These are phyloP conservation scores for Phoxinus phoxinus DNA, from an alignment of 2,113 vertebrate species.

Conservation along the genomic window DNA sequence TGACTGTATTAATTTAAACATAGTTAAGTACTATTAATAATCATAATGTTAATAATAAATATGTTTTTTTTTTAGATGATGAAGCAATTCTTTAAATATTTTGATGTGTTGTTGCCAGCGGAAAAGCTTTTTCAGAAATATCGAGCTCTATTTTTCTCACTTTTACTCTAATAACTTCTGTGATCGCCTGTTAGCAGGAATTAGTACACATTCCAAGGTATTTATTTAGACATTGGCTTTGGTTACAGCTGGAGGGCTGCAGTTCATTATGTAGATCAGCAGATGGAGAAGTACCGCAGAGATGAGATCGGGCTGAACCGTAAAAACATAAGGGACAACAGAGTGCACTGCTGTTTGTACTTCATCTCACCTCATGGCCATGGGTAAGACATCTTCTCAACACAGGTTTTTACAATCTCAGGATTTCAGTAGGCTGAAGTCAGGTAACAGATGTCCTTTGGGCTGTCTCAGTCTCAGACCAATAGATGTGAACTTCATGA, in stretches of 20 bases:
- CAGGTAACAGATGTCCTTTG: background rate
- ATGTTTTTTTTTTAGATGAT: too few species aligned
- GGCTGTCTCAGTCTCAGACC: conserved; percentile 71
- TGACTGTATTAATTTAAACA: background rate
- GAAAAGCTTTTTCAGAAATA: background rate
- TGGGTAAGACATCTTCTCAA: conserved; percentile 64
- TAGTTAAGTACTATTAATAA: background rate
- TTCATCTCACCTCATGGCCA: conserved; percentile 80
- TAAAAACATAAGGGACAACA: conserved; percentile 79
- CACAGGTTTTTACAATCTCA: background rate
- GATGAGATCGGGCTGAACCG: conserved; percentile 78
- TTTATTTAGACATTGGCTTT: conserved; percentile 14
- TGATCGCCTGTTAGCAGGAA: background rate
- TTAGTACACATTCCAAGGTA: background rate
- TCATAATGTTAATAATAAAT: background rate
- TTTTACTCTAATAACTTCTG: background rate
- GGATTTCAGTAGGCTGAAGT: background rate
- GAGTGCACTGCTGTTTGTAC: conserved; percentile 81
- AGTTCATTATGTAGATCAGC: conserved; percentile 73
- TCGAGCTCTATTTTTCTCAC: background rate
- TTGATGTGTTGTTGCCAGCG: background rate
- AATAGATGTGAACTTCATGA: conserved; percentile 78
- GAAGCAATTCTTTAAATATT: background rate
- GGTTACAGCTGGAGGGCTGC: conserved; percentile 70
- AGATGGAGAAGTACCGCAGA: conserved; percentile 78